Evolutionary conservation across 2,888 invertebrate genomes (phyloP).

Genomic region (Athalia rosae): DNA sequence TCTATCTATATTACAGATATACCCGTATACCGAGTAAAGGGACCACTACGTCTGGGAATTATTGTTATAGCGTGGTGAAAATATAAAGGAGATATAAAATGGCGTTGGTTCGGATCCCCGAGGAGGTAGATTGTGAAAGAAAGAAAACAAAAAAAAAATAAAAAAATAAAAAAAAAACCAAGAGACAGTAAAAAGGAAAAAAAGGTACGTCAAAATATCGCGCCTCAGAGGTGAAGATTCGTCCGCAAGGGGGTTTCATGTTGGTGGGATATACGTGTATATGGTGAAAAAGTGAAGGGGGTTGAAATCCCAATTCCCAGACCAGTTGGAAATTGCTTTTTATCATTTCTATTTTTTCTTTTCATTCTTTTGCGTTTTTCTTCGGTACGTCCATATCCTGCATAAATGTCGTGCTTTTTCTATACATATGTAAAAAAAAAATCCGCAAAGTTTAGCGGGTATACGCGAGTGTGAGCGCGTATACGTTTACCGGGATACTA

Average conservation of each 20-base stretch:
- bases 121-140: background rate
- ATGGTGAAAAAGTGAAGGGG: no score
- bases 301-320: background rate
- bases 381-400: background rate
- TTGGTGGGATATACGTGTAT: background rate
- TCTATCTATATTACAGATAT: background rate
- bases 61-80: constrained; percentile 24
- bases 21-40: background rate
- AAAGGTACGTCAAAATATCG: constrained; percentile 10
- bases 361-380: background rate
- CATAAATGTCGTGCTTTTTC: background rate
- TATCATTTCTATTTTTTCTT: background rate
- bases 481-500: no score
- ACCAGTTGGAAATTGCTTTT: constrained; percentile 25
- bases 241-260: background rate
- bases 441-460: no score
- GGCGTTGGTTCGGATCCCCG: no score
- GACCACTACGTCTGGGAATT: constrained; percentile 3
- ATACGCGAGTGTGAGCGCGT: no score
- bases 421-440: no score
- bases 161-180: constrained; percentile 20
- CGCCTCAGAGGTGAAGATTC: background rate
- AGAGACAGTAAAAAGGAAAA: constrained; percentile 8
- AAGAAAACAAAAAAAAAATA: constrained; percentile 23
- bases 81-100: background rate